Conservation (phyloP, 2,113 vertebrate genomes). For the Coturnix japonica region DNA sequence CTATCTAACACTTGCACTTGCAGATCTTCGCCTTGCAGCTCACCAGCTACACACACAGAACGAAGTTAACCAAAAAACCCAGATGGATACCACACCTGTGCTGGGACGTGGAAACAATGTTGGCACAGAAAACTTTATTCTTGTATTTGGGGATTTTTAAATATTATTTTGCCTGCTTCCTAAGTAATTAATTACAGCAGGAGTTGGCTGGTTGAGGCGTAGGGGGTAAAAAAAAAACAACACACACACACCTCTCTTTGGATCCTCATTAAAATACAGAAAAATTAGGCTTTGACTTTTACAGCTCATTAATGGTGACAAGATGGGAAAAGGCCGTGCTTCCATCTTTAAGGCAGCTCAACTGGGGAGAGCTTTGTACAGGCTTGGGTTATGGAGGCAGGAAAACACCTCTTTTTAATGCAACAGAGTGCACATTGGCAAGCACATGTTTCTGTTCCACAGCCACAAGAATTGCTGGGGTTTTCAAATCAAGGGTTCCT, state of each 20-base stretch:
- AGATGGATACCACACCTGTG: conserved; percentile 4
- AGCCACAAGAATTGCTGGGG: not conserved
- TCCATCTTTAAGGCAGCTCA: conserved; percentile 23
- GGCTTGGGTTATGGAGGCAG: not conserved
- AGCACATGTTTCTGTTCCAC: not conserved
- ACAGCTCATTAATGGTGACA: conserved; percentile 63
- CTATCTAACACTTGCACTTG: not conserved
- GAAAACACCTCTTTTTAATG: not conserved
- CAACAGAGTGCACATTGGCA: not conserved
- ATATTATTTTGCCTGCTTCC: conserved; percentile 42
- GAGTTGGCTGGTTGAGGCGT: conserved; percentile 37
- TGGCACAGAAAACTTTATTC: not conserved
- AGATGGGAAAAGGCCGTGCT: conserved; percentile 45
- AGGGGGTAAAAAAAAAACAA: conserved; percentile 30
- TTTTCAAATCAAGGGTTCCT: not conserved
- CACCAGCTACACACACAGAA: not conserved
- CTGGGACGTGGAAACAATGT: conserved; percentile 13
- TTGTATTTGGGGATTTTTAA: conserved; percentile 28
- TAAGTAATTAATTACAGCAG: conserved; percentile 49
- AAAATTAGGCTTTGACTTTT: conserved; percentile 65
- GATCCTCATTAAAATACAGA: conserved; percentile 53
- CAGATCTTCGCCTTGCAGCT: not conserved
- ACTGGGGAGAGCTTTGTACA: not conserved
- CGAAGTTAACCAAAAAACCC: not conserved
- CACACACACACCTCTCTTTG: conserved; percentile 10